A percentile compares a stretch with the other conserved stretches of the same genome.
phyloP scores from a whole-genome alignment of 2,797 vertebrate species.

The Netta rufina region DNA sequence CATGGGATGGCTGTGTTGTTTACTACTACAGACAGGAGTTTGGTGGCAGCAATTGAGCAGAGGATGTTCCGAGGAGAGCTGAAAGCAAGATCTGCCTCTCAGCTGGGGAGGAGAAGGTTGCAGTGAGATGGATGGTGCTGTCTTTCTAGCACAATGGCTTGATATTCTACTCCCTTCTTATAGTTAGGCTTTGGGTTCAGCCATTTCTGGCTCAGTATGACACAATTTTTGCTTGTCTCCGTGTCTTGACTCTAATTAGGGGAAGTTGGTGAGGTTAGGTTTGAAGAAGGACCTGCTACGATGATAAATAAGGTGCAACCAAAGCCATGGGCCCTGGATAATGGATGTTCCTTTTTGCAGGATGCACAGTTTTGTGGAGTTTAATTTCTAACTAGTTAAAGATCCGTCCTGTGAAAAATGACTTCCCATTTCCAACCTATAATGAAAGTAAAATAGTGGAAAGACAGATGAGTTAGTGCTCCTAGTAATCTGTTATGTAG shows the following conservation, averaged over 20 bases:
- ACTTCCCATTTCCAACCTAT: conserved; percentile 73
- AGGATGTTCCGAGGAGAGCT: background rate
- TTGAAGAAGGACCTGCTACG: background rate
- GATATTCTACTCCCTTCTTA: background rate
- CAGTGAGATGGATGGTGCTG: background rate
- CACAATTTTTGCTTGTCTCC: background rate
- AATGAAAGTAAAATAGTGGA: conserved; percentile 72
- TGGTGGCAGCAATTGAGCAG: background rate
- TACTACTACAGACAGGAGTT: background rate
- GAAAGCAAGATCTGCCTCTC: background rate
- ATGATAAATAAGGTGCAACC: conserved; percentile 37
- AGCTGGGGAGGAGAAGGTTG: background rate
- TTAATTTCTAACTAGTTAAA: conserved; percentile 69
- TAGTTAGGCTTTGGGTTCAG: background rate
- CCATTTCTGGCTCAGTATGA: background rate
- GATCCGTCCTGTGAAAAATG: conserved; percentile 74
- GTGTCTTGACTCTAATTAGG: background rate
- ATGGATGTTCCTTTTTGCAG: conserved; percentile 58
- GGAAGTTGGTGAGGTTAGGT: background rate
- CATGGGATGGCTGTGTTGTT: background rate
- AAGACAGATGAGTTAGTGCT: conserved; percentile 71
- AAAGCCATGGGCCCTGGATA: conserved; percentile 42
- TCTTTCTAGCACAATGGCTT: background rate
- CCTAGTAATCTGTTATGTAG: conserved; percentile 67
- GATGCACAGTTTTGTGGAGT: conserved; percentile 37